A percentile compares a stretch with the other conserved stretches of the same genome.
These are phyloP conservation scores for Mionectes macconnelli DNA, from an alignment of 2,113 vertebrate genomes.

Conservation along the genomic window DNA sequence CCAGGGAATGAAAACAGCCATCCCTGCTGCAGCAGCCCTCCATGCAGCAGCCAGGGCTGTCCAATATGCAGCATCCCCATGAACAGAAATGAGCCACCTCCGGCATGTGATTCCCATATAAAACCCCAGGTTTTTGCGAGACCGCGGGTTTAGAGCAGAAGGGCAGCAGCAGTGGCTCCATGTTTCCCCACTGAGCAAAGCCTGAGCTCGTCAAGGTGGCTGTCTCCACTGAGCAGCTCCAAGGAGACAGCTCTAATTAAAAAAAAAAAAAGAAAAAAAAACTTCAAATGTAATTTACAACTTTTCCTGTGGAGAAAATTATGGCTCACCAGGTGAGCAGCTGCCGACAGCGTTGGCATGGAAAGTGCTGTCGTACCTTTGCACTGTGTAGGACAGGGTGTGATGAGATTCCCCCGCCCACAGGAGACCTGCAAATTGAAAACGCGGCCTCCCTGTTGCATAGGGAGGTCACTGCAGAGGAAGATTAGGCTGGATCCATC, in stretches of 20 bases:
- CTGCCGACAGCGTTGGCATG: not conserved
- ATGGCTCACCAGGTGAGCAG: not conserved
- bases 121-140: not conserved
- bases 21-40: not conserved
- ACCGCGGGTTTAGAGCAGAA: not conserved
- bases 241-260: conserved; percentile 39
- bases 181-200: not conserved
- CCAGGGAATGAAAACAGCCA: not conserved
- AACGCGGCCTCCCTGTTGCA: conserved; percentile 3
- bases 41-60: not conserved
- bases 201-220: not conserved
- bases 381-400: not conserved
- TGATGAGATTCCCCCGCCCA: conserved; percentile 50
- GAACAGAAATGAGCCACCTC: accelerated
- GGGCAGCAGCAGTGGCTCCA: not conserved
- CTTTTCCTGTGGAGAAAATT: conserved; percentile 60
- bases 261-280: not conserved
- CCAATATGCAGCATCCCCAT: accelerated
- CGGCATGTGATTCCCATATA: accelerated
- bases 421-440: conserved; percentile 64
- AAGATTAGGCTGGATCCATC: not conserved
- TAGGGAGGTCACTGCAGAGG: not conserved
- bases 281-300: conserved; percentile 53
- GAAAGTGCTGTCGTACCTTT: not conserved
- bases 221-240: not conserved